Conservation (phyloP, 2,113 vertebrate genomes). For the Nerophis ophidion region DNA sequence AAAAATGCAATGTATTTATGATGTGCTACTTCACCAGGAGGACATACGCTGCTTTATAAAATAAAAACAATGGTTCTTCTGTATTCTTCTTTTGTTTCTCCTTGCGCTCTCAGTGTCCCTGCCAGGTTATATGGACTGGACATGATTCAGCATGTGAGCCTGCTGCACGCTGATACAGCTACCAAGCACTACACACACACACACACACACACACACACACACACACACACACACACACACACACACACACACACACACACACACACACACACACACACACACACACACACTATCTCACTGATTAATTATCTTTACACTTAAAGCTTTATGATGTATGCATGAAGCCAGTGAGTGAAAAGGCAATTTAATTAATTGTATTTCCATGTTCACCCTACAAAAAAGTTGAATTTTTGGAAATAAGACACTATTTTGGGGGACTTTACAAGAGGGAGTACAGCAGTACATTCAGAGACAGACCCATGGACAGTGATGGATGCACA, state of each 20-base stretch:
- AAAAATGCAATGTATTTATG: background rate
- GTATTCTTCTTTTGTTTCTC: conserved; percentile 11
- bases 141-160: conserved; percentile 45
- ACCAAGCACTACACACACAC: conserved; percentile 20
- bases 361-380: conserved; percentile 16
- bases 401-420: conserved; percentile 13
- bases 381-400: conserved; percentile 8
- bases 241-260: conserved; percentile 19
- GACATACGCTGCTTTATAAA: conserved; percentile 8
- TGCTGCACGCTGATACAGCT: conserved; percentile 51
- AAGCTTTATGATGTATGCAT: background rate
- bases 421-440: conserved; percentile 13
- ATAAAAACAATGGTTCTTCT: background rate
- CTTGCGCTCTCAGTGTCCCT: conserved; percentile 25
- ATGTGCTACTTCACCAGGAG: conserved; percentile 1
- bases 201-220: conserved; percentile 17
- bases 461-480: conserved; percentile 4
- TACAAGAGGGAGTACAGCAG: conserved; percentile 4
- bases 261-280: conserved; percentile 17
- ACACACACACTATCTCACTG: conserved; percentile 10
- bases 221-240: conserved; percentile 18
- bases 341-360: conserved; percentile 14
- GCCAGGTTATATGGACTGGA: conserved; percentile 44
- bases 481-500: conserved; percentile 50
- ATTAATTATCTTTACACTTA: conserved; percentile 19